Conservation (phyloP, 2,797 vertebrate genomes). For the Astyanax mexicanus region DNA sequence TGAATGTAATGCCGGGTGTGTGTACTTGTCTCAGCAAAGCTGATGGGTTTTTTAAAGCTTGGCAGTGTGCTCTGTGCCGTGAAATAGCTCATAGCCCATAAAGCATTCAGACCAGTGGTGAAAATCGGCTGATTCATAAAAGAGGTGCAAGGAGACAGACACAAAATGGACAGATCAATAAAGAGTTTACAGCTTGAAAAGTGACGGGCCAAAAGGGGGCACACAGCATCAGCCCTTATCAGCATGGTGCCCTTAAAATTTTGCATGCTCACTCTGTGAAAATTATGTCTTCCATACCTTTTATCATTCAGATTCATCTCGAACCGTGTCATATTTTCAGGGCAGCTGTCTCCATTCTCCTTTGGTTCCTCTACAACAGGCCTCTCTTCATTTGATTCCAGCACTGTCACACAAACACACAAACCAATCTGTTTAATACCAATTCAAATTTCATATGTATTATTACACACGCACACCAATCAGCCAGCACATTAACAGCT, state of each 20-base stretch:
- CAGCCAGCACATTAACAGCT: no score
- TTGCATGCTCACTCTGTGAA: background rate
- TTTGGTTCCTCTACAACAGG: slow-evolving; percentile 58
- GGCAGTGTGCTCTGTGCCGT: background rate
- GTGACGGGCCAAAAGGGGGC: background rate
- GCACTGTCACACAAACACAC: slow-evolving; percentile 68
- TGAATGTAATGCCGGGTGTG: background rate
- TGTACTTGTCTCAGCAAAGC: background rate
- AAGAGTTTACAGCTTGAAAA: background rate
- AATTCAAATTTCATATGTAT: no score
- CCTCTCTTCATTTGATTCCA: slow-evolving; percentile 71
- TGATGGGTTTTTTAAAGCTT: background rate
- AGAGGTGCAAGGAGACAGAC: background rate
- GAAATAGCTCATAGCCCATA: background rate
- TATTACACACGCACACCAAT: no score
- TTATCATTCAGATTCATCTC: slow-evolving; percentile 93
- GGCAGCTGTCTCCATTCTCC: slow-evolving; percentile 63
- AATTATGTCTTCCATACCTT: slow-evolving; percentile 74
- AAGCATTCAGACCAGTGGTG: background rate
- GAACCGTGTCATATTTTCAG: slow-evolving; percentile 82
- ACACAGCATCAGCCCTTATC: background rate
- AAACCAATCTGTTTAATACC: background rate
- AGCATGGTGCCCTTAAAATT: background rate
- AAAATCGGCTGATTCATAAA: background rate
- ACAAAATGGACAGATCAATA: background rate